Percentiles rank a stretch among this genome's conserved stretches.
These are phyloP conservation scores for Nansenia antarctica DNA, from an alignment of 2,113 vertebrate species.

Conservation along the genomic window DNA sequence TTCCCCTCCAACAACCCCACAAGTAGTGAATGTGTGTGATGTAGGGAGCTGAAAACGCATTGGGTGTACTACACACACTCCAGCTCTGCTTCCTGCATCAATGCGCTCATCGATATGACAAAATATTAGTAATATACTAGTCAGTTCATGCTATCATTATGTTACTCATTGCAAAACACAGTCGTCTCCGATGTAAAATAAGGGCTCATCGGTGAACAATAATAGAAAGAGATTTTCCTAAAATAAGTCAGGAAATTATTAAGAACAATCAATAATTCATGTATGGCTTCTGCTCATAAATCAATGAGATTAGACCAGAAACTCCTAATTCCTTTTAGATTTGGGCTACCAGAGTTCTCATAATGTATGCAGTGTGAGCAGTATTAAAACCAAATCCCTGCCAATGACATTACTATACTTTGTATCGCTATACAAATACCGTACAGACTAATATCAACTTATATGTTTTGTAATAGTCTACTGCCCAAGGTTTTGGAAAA, in stretches of 20 bases:
- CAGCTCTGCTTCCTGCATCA: neutral
- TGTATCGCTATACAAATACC: no score
- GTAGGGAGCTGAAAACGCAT: neutral
- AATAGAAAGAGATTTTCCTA: constrained; percentile 3
- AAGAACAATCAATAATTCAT: constrained; percentile 33
- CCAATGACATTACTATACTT: neutral
- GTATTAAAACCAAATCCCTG: neutral
- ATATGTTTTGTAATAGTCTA: no score
- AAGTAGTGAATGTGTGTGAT: neutral
- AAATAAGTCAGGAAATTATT: constrained; percentile 3
- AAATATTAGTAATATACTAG: neutral
- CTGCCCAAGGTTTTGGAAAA: no score
- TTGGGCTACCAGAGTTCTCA: constrained; percentile 9
- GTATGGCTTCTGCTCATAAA: constrained; percentile 16
- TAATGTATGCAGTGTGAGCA: neutral
- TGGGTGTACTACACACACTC: neutral
- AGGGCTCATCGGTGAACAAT: neutral
- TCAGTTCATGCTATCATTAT: neutral
- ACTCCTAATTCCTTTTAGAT: constrained; percentile 15
- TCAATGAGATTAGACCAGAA: constrained; percentile 15
- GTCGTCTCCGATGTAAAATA: neutral
- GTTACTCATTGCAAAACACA: neutral
- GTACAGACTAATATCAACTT: no score
- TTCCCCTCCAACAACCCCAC: neutral
- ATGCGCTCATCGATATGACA: neutral